phyloP scores from a whole-genome alignment of 2,888 invertebrate species.

The Acanthococcus lagerstroemiae region DNA sequence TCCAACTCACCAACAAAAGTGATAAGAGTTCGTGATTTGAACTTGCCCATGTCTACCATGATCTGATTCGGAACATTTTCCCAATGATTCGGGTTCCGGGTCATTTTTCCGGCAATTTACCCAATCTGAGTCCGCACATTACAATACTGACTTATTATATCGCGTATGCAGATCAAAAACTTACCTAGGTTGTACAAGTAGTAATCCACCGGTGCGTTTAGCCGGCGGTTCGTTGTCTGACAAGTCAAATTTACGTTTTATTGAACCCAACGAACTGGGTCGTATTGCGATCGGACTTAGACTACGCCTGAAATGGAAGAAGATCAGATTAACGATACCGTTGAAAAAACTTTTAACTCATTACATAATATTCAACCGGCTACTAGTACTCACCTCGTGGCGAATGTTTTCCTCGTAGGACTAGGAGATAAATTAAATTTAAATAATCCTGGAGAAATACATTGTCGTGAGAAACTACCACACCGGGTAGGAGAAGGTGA shows the following conservation, averaged over 20 bases:
- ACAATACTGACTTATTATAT: too few relatives aligned
- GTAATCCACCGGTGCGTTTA: constrained; percentile 41
- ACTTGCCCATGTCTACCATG: too few relatives aligned
- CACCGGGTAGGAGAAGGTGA: constrained; percentile 53
- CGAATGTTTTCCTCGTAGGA: constrained; percentile 59
- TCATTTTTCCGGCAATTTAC: too few relatives aligned
- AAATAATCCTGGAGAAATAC: constrained; percentile 42
- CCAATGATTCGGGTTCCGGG: too few relatives aligned
- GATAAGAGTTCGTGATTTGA: too few relatives aligned
- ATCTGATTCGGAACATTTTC: too few relatives aligned
- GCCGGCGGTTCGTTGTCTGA: constrained; percentile 44
- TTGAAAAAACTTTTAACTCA: neutral
- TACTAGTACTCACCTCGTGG: constrained; percentile 36
- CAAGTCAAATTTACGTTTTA: constrained; percentile 46
- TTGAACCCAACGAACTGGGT: constrained; percentile 60
- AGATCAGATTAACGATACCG: neutral
- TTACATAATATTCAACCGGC: neutral
- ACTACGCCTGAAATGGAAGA: constrained; percentile 49
- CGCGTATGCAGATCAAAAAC: neutral
- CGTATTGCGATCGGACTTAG: constrained; percentile 80
- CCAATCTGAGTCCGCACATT: too few relatives aligned
- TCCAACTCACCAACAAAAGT: too few relatives aligned
- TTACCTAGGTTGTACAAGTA: constrained; percentile 15
- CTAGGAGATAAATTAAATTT: constrained; percentile 61
- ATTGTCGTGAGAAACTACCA: constrained; percentile 43